Evolutionary conservation across 2,888 invertebrate genomes (phyloP), one percentile per base, ranked within the genome.

Genomic region (Tetropium fuscum): DNA sequence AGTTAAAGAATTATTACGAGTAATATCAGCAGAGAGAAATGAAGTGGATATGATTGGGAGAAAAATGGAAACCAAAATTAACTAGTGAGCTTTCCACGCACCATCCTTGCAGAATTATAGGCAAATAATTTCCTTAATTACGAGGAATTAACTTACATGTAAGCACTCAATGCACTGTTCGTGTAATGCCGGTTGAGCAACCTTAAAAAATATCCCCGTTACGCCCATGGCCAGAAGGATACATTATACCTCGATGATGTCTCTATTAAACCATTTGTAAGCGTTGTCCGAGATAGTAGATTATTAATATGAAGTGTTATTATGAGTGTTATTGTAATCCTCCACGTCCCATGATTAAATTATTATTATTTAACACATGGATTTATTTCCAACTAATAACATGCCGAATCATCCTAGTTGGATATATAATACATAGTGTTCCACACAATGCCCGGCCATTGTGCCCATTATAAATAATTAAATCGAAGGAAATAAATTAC

Each of bases 191-290:
- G n/a, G n/a, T n/a, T n/a, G n/a, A n/a, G n/a, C n/a, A n/a, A n/a
- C n/a, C n/a, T n/a, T n/a, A n/a, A n/a, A n/a, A n/a, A n/a, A n/a
- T n/a, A n/a, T n/a, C n/a, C n/a, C n/a, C n/a, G n/a, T n/a, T n/a
- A n/a, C 62, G 65, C 53, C 60, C 6, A 25, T 65, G 65, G 3
- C 8, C 10, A n/a, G 18, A 3, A 30, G 32, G 43, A 64, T 54
- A 64, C n/a, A n/a, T n/a, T n/a, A 69, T 68, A 70, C 64, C 68
- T 61, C 56, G 68, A 69, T 72, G 71, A 73, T 71, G 72, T 73
- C 72, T 73, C 67, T 72, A 73, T 73, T 71, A 69, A 71, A 66
- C 64, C 67, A 69, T 69, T 71, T 57, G 58, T 59, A 66, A n/a
- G 53, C 59, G 59, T 58, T 59, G 58, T 66, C 64, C 62, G 62